Evolutionary conservation across 2,888 invertebrate genomes (phyloP).

Genomic region (Polietes domitor): DNA sequence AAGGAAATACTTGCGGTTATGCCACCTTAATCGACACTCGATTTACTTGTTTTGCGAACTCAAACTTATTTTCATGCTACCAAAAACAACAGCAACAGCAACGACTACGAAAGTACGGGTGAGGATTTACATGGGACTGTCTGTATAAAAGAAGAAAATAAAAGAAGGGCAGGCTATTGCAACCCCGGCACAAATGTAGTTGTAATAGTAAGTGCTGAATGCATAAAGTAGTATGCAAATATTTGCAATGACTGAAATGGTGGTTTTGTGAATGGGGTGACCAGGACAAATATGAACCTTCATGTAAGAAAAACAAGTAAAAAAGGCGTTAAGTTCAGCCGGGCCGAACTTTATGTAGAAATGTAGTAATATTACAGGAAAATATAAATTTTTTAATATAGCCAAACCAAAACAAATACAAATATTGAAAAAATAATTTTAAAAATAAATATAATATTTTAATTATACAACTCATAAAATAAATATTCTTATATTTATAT

Average conservation of each 20-base stretch:
- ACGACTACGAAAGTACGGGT: conserved; percentile 1
- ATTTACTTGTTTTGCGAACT: conserved; percentile 65
- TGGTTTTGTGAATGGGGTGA: conserved; percentile 4
- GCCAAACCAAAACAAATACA: too few relatives aligned
- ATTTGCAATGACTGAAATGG: conserved; percentile 1
- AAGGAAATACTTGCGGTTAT: conserved; percentile 68
- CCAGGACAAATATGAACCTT: neutral
- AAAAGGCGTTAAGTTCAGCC: too few relatives aligned
- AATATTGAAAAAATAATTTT: too few relatives aligned
- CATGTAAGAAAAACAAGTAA: too few relatives aligned
- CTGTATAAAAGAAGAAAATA: too few relatives aligned
- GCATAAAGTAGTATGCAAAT: conserved; percentile 28
- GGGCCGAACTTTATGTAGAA: too few relatives aligned
- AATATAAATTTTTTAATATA: too few relatives aligned
- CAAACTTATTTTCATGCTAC: conserved; percentile 12
- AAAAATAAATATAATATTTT: too few relatives aligned
- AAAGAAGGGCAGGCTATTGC: neutral
- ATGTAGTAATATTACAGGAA: too few relatives aligned
- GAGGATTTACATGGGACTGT: neutral
- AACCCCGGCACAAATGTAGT: neutral
- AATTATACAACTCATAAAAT: too few relatives aligned
- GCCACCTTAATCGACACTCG: conserved; percentile 68
- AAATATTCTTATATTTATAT: too few relatives aligned
- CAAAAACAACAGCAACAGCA: neutral
- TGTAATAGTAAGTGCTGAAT: conserved; percentile 13